Evolutionary conservation across 2,888 invertebrate genomes (phyloP), one percentile per base, ranked within the genome.

Genomic region (Nemoura dubitans): DNA sequence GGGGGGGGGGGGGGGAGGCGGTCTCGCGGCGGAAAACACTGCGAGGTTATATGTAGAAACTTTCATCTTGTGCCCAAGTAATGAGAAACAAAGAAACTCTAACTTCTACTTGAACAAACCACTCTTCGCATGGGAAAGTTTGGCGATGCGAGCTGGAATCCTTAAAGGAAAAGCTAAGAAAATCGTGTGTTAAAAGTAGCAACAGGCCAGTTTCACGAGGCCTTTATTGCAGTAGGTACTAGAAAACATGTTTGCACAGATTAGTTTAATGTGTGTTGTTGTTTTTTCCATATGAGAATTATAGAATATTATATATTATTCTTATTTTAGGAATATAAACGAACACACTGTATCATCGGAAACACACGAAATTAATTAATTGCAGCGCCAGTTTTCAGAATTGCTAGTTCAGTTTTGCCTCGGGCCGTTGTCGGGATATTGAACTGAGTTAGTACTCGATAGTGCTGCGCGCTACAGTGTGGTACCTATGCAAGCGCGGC

Each of bases 1-100:
- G 59, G 59, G 16, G 59, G 10, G 59, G 16, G 59, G 59, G 59
- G 59, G 16, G 59, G 16, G 59, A 1, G 59, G 59, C 1, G 21
- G n/a, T n/a, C n/a, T n/a, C n/a, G n/a, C 1, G 21, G 59, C 16
- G 16, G 59, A 36, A 36, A 36, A 36, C 36, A 36, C 36, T 36
- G 36, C 36, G 59, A 59, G 59, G 59, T 59, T 59, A 78, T 78
- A 27, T 28, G 78, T 78, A 78, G 78, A 28, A 78, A 78, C 78
- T 78, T 78, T 78, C 78, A 78, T 78, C 28, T 78, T 28, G 28
- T n/a, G 28, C 26, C 26, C 16, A 78, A 78, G 78, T 78, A 28
- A 28, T 26, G 28, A 78, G 78, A 78, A 78, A 78, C 78, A 26
- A 78, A 78, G 78, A 78, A 78, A 28, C 78, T 78, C 6, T 27